These are phyloP conservation scores for Asarcornis scutulata DNA, from an alignment of 2,113 vertebrate species.

Conservation along the genomic window DNA sequence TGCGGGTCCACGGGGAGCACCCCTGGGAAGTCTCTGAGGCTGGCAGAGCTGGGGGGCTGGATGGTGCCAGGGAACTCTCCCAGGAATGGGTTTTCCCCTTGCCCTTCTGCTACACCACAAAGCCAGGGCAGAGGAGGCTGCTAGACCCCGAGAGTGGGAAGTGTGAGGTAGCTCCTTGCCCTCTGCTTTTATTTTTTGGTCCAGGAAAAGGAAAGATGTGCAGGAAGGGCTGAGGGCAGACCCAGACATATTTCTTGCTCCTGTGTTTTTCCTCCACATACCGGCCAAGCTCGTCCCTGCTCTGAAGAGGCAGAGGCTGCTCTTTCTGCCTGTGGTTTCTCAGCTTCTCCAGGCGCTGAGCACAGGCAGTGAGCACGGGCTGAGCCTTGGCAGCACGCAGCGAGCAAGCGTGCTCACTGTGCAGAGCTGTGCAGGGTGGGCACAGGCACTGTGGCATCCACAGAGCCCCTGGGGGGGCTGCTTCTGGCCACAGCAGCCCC, in stretches of 20 bases:
- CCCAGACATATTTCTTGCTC: accelerated
- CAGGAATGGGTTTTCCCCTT: not conserved
- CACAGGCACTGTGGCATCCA: accelerated
- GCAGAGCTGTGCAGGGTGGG: no score
- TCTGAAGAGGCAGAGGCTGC: not conserved
- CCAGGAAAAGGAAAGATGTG: not conserved
- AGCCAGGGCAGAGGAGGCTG: accelerated
- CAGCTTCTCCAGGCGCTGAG: not conserved
- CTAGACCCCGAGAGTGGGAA: not conserved
- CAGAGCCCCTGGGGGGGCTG: accelerated
- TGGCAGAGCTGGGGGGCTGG: not conserved
- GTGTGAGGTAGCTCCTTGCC: not conserved
- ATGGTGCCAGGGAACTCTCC: not conserved
- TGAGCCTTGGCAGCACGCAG: not conserved
- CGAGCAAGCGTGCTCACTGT: no score
- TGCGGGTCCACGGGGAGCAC: not conserved
- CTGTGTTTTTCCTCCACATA: not conserved
- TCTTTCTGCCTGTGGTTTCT: not conserved
- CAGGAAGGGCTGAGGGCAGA: not conserved
- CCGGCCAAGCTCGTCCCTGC: not conserved
- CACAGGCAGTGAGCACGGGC: accelerated
- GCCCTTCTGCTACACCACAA: not conserved
- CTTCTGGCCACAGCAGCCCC: not conserved
- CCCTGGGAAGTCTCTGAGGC: not conserved
- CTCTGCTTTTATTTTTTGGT: not conserved